Conservation (phyloP, 2,797 vertebrate genomes). For the Falco columbarius region DNA sequence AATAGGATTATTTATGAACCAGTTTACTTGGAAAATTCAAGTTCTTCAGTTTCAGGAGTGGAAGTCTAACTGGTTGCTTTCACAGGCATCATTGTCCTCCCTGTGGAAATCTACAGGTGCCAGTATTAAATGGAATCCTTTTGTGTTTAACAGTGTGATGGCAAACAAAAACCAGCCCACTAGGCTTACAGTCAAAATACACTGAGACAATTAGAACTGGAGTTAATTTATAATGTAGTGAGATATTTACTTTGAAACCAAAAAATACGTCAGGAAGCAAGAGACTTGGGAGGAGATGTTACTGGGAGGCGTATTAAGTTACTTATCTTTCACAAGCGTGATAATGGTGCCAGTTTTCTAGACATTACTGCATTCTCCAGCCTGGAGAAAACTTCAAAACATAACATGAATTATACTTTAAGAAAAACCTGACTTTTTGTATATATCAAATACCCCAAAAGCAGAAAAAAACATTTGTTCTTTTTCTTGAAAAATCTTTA, state of each 20-base stretch:
- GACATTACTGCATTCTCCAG: not conserved
- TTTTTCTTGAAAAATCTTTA: not conserved
- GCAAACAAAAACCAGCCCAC: not conserved
- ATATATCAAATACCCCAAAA: not conserved
- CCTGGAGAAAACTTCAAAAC: not conserved
- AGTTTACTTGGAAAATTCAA: not conserved
- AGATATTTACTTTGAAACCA: not conserved
- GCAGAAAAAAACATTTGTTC: not conserved
- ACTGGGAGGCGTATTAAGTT: not conserved
- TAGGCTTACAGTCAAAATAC: not conserved
- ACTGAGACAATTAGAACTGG: not conserved
- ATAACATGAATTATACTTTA: not conserved
- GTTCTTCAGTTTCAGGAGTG: not conserved
- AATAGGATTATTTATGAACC: not conserved
- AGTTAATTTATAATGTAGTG: not conserved
- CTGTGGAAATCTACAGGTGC: not conserved
- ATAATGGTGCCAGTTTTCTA: not conserved
- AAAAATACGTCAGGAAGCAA: not conserved
- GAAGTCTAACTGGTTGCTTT: not conserved
- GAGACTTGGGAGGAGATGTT: not conserved
- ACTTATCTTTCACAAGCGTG: not conserved
- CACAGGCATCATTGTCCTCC: not conserved
- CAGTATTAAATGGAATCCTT: not conserved
- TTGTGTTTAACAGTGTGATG: not conserved
- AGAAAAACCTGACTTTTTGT: not conserved